Base-by-base conservation (phyloP, 2,888 invertebrate species). In the Poecilobothrus nobilitatus region DNA sequence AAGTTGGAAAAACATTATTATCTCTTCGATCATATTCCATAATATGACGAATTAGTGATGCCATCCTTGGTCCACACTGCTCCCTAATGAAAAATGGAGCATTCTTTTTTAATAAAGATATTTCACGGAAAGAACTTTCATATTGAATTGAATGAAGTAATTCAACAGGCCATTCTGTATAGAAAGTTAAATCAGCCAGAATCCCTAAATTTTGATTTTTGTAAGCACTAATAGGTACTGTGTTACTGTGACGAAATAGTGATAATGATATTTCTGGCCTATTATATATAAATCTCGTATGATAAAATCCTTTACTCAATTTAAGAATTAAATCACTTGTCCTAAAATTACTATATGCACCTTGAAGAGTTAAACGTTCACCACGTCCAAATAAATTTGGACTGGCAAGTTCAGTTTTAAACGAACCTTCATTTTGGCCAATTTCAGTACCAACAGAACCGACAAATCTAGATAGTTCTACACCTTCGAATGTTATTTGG, bases 321-420 rank as follows among this genome's bases (percentile, higher is more conserved):
- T 89, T 87, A 0, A 95, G 75, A 76, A 90, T 91, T 79, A 93
- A 89, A 78, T 93, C 93, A 74, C 91, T 89, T 0, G 92, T 89
- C 75, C 89, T 88, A 76, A 91, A 90, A 72, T 90, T 90, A 41
- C 95, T 95, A 78, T 93, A 89, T 71, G 91, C 91, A 81, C 94
- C 94, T 79, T 95, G 94, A 21, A 90, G 84, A 74, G 89, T 89
- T 12, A 95, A 74, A 44, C 86, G 84, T 84, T 97, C 97, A 0
- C 94, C 97, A 68, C 96, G 86, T 0, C 97, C 97, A 74, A 90
- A 84, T 68, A 94, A 82, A 83, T 97, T 97, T 0, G 94, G 94
- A 72, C 91, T 83, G 74, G 88, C 86, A 68, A 91, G 83, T 67
- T 91, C 87, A 77, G 79, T 74, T 70, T 78, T 76, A 41, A 96